Evolutionary conservation across 2,797 vertebrate genomes (phyloP), one percentile per base, ranked within the genome.

Genomic region (Poeciliopsis infans): DNA sequence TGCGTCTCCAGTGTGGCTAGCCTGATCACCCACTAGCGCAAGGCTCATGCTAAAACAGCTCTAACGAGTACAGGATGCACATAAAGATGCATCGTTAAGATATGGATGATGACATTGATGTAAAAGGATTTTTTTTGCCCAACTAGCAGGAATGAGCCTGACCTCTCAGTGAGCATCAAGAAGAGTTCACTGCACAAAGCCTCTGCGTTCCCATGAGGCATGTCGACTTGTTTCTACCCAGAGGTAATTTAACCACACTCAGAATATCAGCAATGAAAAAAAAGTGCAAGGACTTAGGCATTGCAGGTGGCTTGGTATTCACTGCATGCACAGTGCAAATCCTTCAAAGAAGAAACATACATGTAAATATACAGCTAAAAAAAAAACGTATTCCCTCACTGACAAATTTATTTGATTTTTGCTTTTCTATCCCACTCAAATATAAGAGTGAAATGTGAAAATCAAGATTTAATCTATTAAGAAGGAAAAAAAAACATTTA

Each of bases 1-100:
- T 78, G 79, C 83, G 83, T 87, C 90, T 94, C 92, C 92, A 92
- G 92, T 91, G 92, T 91, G 91, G 91, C 91, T 82, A 41, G 83
- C 84, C 91, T 82, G 85, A 90, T 92, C 79, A 74, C 84, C 88
- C 43, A 83, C 78, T 85, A 64, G 82, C 81, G 77, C 84, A 87
- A 87, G 61, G 79, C 88, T 84, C 91, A 91, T 91, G 92, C 91
- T 95, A 94, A 95, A 92, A 76, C 85, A 33, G 77, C 83, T 90
- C 90, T 88, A 93, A 94, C 74, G 83, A 91, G 88, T 81, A 66
- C 45, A 66, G 70, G 84, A 88, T 81, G 86, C 80, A 84, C 79
- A 64, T 76, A 39, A 61, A 55, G 87, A 79, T 61, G 76, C 77
- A 90, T 94, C 92, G 93, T 94, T 93, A 94, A 92, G 78, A 85